Conservation (phyloP, 37 sponge, comb jelly and placozoan species). For the Cliona cf. orientalis region DNA sequence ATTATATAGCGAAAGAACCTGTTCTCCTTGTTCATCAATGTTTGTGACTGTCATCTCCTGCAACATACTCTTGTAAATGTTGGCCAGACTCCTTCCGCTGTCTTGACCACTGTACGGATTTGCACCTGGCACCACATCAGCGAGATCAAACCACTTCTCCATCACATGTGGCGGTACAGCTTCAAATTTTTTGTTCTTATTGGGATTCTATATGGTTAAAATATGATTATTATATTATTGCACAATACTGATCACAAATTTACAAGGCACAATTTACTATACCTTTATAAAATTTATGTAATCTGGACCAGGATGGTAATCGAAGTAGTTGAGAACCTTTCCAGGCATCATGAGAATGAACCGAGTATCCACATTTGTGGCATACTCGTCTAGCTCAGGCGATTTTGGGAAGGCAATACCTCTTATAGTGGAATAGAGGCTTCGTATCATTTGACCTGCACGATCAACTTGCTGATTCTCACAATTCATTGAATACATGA, state of each 20-base stretch:
- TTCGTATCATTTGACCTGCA: background rate
- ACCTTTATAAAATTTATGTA: slow-evolving; percentile 34
- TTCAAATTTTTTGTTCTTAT: background rate
- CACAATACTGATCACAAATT: too few species aligned
- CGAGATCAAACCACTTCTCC: slow-evolving; percentile 65
- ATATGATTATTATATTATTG: too few species aligned
- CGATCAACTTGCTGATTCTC: too few species aligned
- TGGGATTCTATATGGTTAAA: background rate
- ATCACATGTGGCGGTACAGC: slow-evolving; percentile 50
- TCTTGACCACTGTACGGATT: slow-evolving; percentile 40
- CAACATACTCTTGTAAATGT: slow-evolving; percentile 34
- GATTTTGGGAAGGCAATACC: slow-evolving; percentile 27
- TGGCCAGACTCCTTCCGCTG: slow-evolving; percentile 58
- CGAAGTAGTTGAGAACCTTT: slow-evolving; percentile 64
- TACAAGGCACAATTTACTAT: too few species aligned
- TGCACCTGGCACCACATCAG: slow-evolving; percentile 51
- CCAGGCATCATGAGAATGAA: slow-evolving; percentile 60
- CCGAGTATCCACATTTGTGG: slow-evolving; percentile 10
- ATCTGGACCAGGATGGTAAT: slow-evolving; percentile 61
- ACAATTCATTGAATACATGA: too few species aligned
- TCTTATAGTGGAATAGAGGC: slow-evolving; percentile 20
- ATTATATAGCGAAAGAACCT: background rate
- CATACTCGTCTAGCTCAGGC: background rate
- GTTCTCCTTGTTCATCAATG: background rate
- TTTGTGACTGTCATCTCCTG: slow-evolving; percentile 28